Evolutionary conservation across 2,113 vertebrate genomes (phyloP), one percentile per base, ranked within the genome.

Genomic region (Tragelaphus buxtoni): DNA sequence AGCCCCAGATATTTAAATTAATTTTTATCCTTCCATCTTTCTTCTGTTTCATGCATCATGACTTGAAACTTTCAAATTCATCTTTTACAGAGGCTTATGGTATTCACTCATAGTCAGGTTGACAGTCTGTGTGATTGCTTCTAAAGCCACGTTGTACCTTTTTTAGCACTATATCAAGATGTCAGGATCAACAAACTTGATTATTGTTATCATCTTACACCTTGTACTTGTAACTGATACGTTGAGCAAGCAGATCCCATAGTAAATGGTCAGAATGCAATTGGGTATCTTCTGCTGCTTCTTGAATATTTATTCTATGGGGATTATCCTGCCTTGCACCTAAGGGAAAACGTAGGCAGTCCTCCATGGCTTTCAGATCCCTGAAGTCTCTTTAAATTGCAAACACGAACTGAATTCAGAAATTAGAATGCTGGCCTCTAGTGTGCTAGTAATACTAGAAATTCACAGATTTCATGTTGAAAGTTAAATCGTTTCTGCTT

Each of bases 1-100:
- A 79, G 82, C 87, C 13, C 2, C 30, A 74, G 47, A 83, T 93
- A 35, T 72, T 91, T 85, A 80, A 91, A 28, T 85, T 65, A 87
- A 69, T 93, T 89, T 13, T 35, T 91, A 9, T 12, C 20, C 6
- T 94, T 90, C 77, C 26, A 60, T 20, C 8, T 94, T 84, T 82
- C 53, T 86, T 82, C 35, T 47, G 83, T 87, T 96, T 79, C 32
- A 55, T 90, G 30, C 18, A 45, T 79, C 39, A 20, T 58, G n/a
- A n/a, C n/a, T n/a, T 83, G 81, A 92, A 56, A 17, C 42, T 92
- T 96, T 92, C 61, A 32, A 72, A 83, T 89, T 88, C n/a, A 61
- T 26, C 69, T 93, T 86, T 76, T 49, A 84, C 42, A 5, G 47
- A 88, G 87, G 47, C 42, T 90, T 90, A 13, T 45, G 85, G 96